Conservation (phyloP, 1,140 invertebrate genomes). For the Platorchestia sp. region DNA sequence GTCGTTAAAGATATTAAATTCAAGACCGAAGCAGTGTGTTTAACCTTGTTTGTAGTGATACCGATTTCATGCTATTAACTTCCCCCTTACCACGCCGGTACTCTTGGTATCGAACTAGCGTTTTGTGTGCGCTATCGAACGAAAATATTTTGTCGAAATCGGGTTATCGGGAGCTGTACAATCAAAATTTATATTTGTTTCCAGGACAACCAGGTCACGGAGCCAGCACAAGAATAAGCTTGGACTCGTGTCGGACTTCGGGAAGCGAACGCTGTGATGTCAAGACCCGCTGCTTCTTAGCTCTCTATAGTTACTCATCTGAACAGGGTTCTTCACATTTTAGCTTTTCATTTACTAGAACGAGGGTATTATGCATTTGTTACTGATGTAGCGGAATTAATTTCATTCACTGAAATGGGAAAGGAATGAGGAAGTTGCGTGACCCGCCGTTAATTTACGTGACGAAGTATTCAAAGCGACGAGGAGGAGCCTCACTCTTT, state of each 20-base stretch:
- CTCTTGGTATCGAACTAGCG: no score
- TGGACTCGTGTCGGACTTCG: background rate
- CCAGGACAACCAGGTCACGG: background rate
- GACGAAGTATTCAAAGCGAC: background rate
- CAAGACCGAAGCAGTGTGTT: no score
- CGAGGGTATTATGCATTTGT: background rate
- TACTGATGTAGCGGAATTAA: background rate
- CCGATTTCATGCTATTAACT: no score
- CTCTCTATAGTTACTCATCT: background rate
- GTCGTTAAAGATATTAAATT: no score
- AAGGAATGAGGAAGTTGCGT: background rate
- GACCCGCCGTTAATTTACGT: background rate
- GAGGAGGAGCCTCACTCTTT: background rate
- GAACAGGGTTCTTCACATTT: conserved; percentile 41
- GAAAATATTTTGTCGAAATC: no score
- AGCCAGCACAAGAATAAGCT: background rate
- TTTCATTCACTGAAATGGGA: background rate
- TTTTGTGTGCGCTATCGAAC: no score
- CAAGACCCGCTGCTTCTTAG: conserved; percentile 45
- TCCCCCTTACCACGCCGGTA: no score
- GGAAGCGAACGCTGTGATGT: conserved; percentile 52
- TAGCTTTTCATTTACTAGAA: background rate
- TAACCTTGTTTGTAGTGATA: no score
- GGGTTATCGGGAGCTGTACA: no score
- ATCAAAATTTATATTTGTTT: background rate